Base-by-base conservation (phyloP, 2,797 vertebrate species). In the Chiloscyllium punctatum region DNA sequence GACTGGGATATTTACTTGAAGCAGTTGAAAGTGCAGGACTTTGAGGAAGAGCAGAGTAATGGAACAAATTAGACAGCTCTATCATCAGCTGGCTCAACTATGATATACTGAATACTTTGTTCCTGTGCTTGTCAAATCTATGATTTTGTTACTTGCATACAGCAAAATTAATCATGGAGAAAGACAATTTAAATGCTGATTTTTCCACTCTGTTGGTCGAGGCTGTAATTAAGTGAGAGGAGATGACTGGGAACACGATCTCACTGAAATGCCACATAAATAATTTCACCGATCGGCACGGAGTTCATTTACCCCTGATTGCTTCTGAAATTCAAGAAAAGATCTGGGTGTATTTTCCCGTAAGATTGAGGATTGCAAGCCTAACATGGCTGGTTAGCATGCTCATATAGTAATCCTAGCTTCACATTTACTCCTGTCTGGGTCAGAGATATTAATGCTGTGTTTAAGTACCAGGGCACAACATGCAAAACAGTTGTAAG, bases 251-350 rank as follows among this genome's bases (percentile, higher is more conserved):
- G 96, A 96, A 97, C 4, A 96, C 72, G 25, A 96, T 96, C 66
- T 95, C 3, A 0, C 21, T 84, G 96, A 94, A 72, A 96, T 88
- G 96, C 2, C 0, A 95, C 96, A 96, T 96, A 96, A 97, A 96
- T 96, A 96, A 96, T 96, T 97, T 96, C 97, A 97, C 62, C 23
- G 7, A 95, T 94, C 94, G 86, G 68, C 96, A 66, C 91, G 96
- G 96, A 8, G 0, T 96, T 96, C n/a, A 90, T 97, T 97, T 97
- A 97, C 97, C 96, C n/a, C 69, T 84, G 95, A 96, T 96, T 96
- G 96, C 96, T 95, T 79, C 0, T 92, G 96, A 96, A 96, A 96
- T 96, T 96, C 96, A 96, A 84, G 4, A 95, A 53, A 96, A 96
- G 74, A 74, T 77, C 92, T 95, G 33, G 0, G 30, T 77, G 66